Evolutionary conservation across 2,888 invertebrate genomes (phyloP).

Genomic region (Tetranychus piercei): DNA sequence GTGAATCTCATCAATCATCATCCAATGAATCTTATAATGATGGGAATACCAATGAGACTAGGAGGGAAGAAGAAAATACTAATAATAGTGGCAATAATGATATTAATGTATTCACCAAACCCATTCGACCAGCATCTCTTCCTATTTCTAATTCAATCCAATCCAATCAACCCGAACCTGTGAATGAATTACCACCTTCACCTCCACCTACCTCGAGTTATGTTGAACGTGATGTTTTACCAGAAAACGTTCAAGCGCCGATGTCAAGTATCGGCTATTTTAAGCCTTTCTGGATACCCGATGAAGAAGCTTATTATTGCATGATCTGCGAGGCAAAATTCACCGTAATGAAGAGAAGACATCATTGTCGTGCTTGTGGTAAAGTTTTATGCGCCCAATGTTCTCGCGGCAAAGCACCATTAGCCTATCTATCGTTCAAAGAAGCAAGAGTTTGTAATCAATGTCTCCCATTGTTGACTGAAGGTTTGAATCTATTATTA

Average conservation of each 20-base stretch:
- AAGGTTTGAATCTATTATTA: slow-evolving; percentile 8
- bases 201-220: no score
- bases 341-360: slow-evolving; percentile 55
- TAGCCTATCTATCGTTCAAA: slow-evolving; percentile 52
- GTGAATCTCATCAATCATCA: not conserved
- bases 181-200: no score
- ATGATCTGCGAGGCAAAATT: slow-evolving; percentile 64
- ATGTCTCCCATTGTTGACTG: slow-evolving; percentile 36
- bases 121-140: no score
- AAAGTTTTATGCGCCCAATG: slow-evolving; percentile 54
- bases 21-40: not conserved
- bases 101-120: not conserved
- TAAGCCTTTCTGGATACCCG: slow-evolving; percentile 70
- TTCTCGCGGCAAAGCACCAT: slow-evolving; percentile 49
- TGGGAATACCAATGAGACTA: not conserved
- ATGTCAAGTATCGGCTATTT: slow-evolving; percentile 43
- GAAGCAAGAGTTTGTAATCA: slow-evolving; percentile 58
- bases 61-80: not conserved
- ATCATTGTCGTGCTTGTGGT: slow-evolving; percentile 47
- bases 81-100: not conserved
- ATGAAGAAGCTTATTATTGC: slow-evolving; percentile 56
- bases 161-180: no score
- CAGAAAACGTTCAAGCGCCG: not conserved
- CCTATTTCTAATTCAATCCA: no score
- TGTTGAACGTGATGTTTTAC: not conserved